Evolutionary conservation across 2,888 invertebrate species (phyloP), one percentile per base, ranked within the genome.

Genomic region (Zootermopsis nevadensis): DNA sequence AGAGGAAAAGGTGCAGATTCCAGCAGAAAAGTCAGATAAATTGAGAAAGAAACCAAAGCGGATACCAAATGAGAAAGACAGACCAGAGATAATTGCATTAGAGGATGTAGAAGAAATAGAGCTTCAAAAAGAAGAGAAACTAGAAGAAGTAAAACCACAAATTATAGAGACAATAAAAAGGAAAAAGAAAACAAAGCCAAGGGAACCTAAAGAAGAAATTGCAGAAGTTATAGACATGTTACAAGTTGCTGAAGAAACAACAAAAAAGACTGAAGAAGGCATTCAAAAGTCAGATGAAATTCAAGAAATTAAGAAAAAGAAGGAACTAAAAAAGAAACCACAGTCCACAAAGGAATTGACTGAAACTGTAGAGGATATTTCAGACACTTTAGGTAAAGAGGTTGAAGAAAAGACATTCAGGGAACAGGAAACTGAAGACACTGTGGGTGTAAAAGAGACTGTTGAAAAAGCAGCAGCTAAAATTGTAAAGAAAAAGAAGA

Each of bases 1-100:
- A 87, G 87, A 88, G 81, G 86, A 86, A 80, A 87, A 88, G 33
- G 85, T 89, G 1, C 66, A 81, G 66, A 66, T 67, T 4, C 19
- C 55, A 76, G 82, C 80, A 55, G 72, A 80, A 53, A 53, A 15
- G n/a, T n/a, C n/a, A n/a, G n/a, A n/a, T n/a, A n/a, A n/a, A n/a
- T n/a, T n/a, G n/a, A n/a, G n/a, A n/a, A n/a, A n/a, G n/a, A n/a
- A n/a, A n/a, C n/a, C n/a, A 12, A 48, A 15, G 48, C 48, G 10
- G 10, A 48, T 12, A 48, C 48, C 48, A 48, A 48, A 12, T 15
- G 48, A 48, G 48, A 15, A 53, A 53, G 53, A 22, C 24, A 84
- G 86, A 84, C 84, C 84, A 55, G 82, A 85, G 7, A 69, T 79
- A 79, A 80, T 84, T 24, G 10, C 38, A 38, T 38, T 38, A 10